Base-by-base conservation (phyloP, 2,797 vertebrate species). In the Lates japonicus region DNA sequence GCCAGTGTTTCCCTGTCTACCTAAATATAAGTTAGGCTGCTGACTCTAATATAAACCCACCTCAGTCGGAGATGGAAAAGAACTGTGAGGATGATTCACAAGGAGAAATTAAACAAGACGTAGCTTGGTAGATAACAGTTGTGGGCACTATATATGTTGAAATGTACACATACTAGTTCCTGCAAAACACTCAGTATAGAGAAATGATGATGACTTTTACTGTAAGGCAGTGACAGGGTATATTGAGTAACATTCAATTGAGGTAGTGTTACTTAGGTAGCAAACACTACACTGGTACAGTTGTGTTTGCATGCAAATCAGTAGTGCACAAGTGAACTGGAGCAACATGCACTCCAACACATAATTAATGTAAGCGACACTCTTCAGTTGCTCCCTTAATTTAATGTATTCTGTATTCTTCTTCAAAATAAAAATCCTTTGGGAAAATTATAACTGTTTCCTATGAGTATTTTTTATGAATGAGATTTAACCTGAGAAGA, bases 1-100 rank as follows among this genome's bases (percentile, higher is more conserved):
- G 16, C 13, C 52, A 48, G 35, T 37, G 37, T 65, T 72, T 77
- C 41, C 51, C 29, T 31, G 9, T 67, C 17, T 55, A 5, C 52
- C 9, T 58, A 52, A 29, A 52, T 33, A 41, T 25, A 61, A 22
- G 7, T 29, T 44, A 7, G 9, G 12, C 17, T 13, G 25, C 20
- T n/a, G 62, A 17, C 8, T 51, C 6, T 10, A 22, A 52, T 11
- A 5, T 63, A 13, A 66, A 66, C 13, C 12, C 51, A 46, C 29
- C 9, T 19, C 14, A 31, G 19, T 1, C 19, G n/a, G 14, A 67
- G 5, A 29, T 19, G 19, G 22, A 42, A 16, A 31, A 70, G 42
- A 73, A 42, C 59, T 9, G 16, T n/a, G 33, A 4, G 20, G 44
- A 41, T 16, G 29, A 69, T 20, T 54, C 17, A 48, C 22, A 16